phyloP scores from a whole-genome alignment of 2,113 vertebrate species.

The Pedionomus torquatus region DNA sequence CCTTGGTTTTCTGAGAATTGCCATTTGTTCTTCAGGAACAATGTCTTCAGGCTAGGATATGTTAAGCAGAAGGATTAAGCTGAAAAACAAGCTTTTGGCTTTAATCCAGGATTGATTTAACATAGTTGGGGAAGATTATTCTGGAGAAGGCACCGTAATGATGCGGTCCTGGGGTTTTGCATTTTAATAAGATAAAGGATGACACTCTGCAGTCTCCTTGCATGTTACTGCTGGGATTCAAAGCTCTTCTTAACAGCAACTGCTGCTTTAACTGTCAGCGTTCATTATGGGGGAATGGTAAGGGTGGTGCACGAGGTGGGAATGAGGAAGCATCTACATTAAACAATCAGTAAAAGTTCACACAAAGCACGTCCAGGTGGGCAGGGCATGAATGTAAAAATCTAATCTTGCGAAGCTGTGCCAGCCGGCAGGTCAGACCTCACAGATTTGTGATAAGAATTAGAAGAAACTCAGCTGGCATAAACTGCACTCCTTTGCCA shows the following conservation, averaged over 20 bases:
- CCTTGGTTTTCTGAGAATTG: neutral
- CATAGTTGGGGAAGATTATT: neutral
- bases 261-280: neutral
- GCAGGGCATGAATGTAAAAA: neutral
- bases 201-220: neutral
- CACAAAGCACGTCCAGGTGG: neutral
- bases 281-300: neutral
- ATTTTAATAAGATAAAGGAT: neutral
- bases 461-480: neutral
- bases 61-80: neutral
- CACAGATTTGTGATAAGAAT: neutral
- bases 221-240: neutral
- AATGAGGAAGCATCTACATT: neutral
- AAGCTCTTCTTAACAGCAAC: neutral
- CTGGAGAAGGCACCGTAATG: neutral
- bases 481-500: neutral
- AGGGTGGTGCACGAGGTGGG: neutral
- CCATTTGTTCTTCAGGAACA: neutral
- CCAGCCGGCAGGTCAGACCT: neutral
- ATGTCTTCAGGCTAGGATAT: neutral
- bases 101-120: neutral
- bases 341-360: neutral
- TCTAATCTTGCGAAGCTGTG: neutral
- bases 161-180: neutral
- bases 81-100: neutral